Evolutionary conservation across 1,140 invertebrate species (phyloP), one percentile per base, ranked within the genome.

Genomic region (Xylocopa sonorina): DNA sequence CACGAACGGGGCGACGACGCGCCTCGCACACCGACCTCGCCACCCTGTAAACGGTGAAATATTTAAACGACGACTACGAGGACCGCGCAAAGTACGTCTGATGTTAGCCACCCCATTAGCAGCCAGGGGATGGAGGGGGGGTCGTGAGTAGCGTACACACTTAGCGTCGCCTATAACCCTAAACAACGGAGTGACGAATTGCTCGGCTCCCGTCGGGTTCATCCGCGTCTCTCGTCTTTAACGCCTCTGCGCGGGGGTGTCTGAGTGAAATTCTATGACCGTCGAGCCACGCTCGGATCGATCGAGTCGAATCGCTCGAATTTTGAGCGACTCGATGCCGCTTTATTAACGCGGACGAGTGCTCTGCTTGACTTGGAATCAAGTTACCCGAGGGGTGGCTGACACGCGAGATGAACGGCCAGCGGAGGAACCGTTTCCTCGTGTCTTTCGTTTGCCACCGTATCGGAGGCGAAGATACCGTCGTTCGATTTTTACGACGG

Each of bases 1-100:
- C 63, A 84, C n/a, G n/a, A n/a, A n/a, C n/a, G n/a, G n/a, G n/a
- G n/a, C n/a, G n/a, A n/a, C n/a, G n/a, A n/a, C n/a, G n/a, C n/a
- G n/a, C n/a, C n/a, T n/a, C n/a, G n/a, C n/a, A n/a, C n/a, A n/a
- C n/a, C n/a, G n/a, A n/a, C n/a, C n/a, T n/a, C n/a, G n/a, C n/a
- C n/a, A n/a, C n/a, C n/a, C n/a, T 50, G 78, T 34, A 53, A 21
- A 27, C 43, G 55, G 50, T 78, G 53, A 82, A 83, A 84, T 85
- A 84, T 85, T 80, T 69, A 63, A 71, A 85, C 62, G 27, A 34
- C 46, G 67, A 43, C 53, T 69, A 51, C 67, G n/a, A 18, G 66
- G 53, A 41, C 24, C n/a, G 43, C 48, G 64, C 27, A 24, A 74
- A 74, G 72, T 68, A 80, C 58, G 46, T 64, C 55, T 72, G 67